phyloP scores from a whole-genome alignment of 2,113 vertebrate genomes.

The Odocoileus virginianus region DNA sequence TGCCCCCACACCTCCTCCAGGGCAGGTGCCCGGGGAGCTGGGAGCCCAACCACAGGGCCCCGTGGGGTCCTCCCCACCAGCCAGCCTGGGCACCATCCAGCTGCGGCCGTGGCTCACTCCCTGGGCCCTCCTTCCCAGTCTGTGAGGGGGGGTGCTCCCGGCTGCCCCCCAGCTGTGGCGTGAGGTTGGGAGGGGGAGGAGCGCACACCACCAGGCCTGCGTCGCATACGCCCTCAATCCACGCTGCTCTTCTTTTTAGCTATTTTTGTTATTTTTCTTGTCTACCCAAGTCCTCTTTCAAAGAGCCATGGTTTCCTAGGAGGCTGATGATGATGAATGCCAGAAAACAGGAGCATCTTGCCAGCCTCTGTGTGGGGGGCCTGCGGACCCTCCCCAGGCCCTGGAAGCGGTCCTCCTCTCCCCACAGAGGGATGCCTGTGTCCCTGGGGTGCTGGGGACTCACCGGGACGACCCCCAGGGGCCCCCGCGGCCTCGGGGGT shows the following conservation, averaged over 20 bases:
- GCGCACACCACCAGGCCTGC: rapidly evolving
- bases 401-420: rapidly evolving
- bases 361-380: rapidly evolving
- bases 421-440: rapidly evolving
- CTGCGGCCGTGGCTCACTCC: not conserved
- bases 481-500: rapidly evolving
- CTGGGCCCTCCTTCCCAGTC: not conserved
- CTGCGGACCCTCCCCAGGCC: not conserved
- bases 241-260: not conserved
- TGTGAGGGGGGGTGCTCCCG: not conserved
- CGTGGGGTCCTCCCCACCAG: too few relatives aligned
- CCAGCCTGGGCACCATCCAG: not conserved
- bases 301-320: not conserved
- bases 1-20: rapidly evolving
- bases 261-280: not conserved
- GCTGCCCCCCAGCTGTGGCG: rapidly evolving
- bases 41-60: not conserved
- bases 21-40: rapidly evolving
- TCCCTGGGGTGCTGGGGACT: not conserved
- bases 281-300: not conserved
- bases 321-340: not conserved
- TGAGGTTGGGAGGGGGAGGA: too few relatives aligned
- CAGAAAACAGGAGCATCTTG: not conserved
- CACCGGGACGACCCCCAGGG: rapidly evolving
- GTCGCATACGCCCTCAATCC: rapidly evolving